Evolutionary conservation across 2,888 invertebrate species (phyloP).

Genomic region (Agrotis puta): DNA sequence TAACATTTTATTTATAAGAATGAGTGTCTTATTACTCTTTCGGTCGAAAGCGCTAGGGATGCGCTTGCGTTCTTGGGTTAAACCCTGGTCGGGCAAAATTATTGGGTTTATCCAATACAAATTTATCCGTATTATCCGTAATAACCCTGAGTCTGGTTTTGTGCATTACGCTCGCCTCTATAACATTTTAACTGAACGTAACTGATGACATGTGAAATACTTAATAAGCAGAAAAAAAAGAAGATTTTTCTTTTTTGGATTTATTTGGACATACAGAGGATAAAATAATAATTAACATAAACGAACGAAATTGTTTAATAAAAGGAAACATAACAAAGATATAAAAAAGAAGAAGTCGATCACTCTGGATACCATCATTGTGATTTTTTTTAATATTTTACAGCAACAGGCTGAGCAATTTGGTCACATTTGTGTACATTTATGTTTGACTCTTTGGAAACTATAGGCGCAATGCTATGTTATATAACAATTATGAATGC

Average conservation of each 20-base stretch:
- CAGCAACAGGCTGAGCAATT: no score
- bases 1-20: conserved; percentile 20
- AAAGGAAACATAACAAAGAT: no score
- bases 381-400: no score
- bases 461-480: conserved; percentile 25
- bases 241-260: no score
- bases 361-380: no score
- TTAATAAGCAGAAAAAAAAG: no score
- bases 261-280: no score
- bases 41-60: not conserved
- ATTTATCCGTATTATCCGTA: not conserved
- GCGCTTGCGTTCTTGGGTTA: not conserved
- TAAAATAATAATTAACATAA: no score
- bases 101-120: not conserved
- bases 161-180: not conserved
- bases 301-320: no score
- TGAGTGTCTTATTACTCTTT: not conserved
- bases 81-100: not conserved
- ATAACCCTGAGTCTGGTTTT: not conserved
- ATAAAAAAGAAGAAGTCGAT: no score
- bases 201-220: not conserved
- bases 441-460: not conserved
- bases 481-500: conserved; percentile 46
- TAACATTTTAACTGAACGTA: not conserved
- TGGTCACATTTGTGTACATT: not conserved